Evolutionary conservation across 2,797 vertebrate genomes (phyloP).

Genomic region (Pygocentrus nattereri): DNA sequence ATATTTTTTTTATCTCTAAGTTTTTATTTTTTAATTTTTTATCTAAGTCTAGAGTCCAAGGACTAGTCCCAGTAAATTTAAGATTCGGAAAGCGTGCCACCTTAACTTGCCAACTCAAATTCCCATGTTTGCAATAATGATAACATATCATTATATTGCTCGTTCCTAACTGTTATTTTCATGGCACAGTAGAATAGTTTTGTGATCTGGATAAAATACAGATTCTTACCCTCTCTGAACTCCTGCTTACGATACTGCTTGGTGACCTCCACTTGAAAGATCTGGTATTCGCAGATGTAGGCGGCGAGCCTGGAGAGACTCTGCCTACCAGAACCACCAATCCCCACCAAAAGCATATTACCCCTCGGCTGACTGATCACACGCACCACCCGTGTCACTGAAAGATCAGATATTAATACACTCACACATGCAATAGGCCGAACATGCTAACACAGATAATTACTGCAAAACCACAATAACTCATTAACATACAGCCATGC

Average conservation of each 20-base stretch:
- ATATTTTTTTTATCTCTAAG: too few relatives aligned
- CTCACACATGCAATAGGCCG: constrained; percentile 14
- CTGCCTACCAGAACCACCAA: constrained; percentile 88
- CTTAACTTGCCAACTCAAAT: too few relatives aligned
- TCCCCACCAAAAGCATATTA: constrained; percentile 90
- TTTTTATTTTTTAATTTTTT: too few relatives aligned
- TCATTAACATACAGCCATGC: constrained; percentile 33
- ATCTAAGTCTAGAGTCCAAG: too few relatives aligned
- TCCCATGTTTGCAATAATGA: too few relatives aligned
- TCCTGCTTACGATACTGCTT: constrained; percentile 88
- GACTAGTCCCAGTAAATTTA: too few relatives aligned
- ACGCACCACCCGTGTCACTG: constrained; percentile 82
- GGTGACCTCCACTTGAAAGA: constrained; percentile 89
- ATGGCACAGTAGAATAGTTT: background rate
- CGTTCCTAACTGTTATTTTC: background rate
- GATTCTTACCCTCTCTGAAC: constrained; percentile 85
- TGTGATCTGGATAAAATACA: background rate
- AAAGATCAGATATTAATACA: constrained; percentile 21
- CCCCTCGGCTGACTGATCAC: constrained; percentile 90
- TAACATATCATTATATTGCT: background rate
- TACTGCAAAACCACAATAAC: constrained; percentile 37
- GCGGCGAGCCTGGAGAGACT: constrained; percentile 87
- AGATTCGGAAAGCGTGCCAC: too few relatives aligned
- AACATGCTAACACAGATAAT: constrained; percentile 40
- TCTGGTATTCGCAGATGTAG: constrained; percentile 83